Conservation (phyloP, 2,888 invertebrate species). For the Parascotia fuliginaria region DNA sequence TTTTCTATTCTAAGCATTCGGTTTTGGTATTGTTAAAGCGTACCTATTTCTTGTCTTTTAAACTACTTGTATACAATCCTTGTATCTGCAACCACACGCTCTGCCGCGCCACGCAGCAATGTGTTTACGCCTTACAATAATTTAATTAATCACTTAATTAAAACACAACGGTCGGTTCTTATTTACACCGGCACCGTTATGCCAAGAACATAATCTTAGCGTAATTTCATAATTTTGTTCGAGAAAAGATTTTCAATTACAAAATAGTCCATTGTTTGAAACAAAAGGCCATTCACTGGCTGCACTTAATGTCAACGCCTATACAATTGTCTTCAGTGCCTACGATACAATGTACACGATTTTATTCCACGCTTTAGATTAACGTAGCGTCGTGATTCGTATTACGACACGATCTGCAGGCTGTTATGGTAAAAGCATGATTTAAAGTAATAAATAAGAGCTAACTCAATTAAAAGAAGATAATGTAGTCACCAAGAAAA, state of each 20-base stretch:
- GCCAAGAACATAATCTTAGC: not conserved
- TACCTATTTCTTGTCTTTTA: no score
- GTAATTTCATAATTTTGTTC: conserved; percentile 32
- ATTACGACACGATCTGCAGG: conserved; percentile 25
- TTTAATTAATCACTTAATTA: not conserved
- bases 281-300: conserved; percentile 57
- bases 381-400: conserved; percentile 22
- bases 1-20: no score
- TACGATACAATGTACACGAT: conserved; percentile 26
- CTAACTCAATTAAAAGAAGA: not conserved
- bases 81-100: no score
- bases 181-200: not conserved
- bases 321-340: conserved; percentile 27
- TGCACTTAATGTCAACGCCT: conserved; percentile 29
- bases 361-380: conserved; percentile 31
- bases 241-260: conserved; percentile 37
- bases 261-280: conserved; percentile 52
- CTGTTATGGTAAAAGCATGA: not conserved
- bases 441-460: not conserved
- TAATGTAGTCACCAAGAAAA: not conserved
- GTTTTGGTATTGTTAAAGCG: no score
- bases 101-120: no score
- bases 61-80: no score
- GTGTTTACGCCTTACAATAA: no score
- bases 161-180: not conserved